These are phyloP conservation scores for Myathropa florea DNA, from an alignment of 2,888 invertebrate genomes.

Conservation along the genomic window DNA sequence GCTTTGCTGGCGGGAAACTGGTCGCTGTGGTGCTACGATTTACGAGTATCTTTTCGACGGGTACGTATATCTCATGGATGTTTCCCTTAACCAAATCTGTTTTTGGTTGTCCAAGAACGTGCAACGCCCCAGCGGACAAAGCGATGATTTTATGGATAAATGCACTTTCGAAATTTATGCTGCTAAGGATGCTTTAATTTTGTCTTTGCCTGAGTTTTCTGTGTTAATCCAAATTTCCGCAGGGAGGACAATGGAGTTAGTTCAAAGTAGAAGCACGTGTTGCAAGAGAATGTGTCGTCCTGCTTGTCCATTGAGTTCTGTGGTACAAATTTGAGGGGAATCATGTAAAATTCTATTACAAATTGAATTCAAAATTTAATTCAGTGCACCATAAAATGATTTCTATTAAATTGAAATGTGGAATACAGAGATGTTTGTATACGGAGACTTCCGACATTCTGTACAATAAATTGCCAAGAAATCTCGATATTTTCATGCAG, in stretches of 20 bases:
- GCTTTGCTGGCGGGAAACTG: constrained; percentile 2
- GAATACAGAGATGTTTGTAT: too few relatives aligned
- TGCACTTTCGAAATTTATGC: constrained; percentile 24
- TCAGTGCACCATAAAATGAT: background rate
- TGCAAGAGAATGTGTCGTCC: background rate
- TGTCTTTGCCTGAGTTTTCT: background rate
- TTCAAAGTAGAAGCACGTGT: background rate
- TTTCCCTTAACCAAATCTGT: background rate
- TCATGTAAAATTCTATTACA: background rate
- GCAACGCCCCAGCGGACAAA: background rate
- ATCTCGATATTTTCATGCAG: too few relatives aligned
- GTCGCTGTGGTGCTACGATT: background rate
- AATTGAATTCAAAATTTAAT: background rate
- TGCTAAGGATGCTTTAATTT: constrained; percentile 1
- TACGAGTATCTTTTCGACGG: background rate
- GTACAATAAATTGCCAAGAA: too few relatives aligned
- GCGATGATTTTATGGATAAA: constrained; percentile 16
- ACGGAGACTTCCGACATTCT: too few relatives aligned
- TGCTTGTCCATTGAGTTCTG: background rate
- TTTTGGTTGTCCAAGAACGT: background rate
- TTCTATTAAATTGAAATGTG: background rate
- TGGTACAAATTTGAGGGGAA: background rate
- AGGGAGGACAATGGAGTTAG: background rate
- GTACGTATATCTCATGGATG: background rate
- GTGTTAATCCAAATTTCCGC: background rate